Base-by-base conservation (phyloP, 2,888 invertebrate genomes). In the Drosophila ustulata region DNA sequence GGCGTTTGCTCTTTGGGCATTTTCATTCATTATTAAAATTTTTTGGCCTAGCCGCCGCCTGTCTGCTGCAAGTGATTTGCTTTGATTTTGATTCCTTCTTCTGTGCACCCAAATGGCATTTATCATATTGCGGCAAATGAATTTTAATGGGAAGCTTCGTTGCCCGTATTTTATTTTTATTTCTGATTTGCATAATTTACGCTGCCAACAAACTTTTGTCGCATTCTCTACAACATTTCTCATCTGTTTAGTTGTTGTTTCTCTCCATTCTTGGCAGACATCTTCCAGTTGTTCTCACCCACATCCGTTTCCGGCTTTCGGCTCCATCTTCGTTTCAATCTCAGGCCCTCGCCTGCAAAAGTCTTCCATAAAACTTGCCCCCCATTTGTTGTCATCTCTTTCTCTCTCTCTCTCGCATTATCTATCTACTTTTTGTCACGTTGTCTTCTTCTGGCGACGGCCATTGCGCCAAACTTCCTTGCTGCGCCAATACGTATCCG, bases 401-500 rank as follows among this genome's bases (percentile, higher is more conserved):
- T 61, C 11, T 3, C 34, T 34, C 4, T 4, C 34, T 11, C 18
- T 37, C 41, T n/a, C 7, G 45, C 53, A 23, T 6, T 47, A 3
- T 53, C 49, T 53, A 23, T 25, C 39, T 30, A 18, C 1, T 51
- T 23, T 23, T 13, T 37, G 11, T 32, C 34, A 43, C 18, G n/a
- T 37, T 46, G 11, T 51, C 26, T 41, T 47, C 47, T 41, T 63
- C 18, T 63, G 57, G 18, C 51, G 61, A 67, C 67, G 71, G 56
- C 74, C 82, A 78, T 76, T 82, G 85, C 79, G 83, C 70, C 77
- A 82, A 83, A 74, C 63, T 72, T 75, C 69, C 79, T 65, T 62
- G 75, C 85, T 85, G 85, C 88, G 85, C 85, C 85, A 85, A 85
- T 85, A 85, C 88, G 88, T 78, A 81, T 85, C 85, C 85, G 83